A percentile compares a stretch with the other conserved stretches of the same genome.
phyloP scores from a whole-genome alignment of 2,113 vertebrate species.

The Recurvirostra avosetta region DNA sequence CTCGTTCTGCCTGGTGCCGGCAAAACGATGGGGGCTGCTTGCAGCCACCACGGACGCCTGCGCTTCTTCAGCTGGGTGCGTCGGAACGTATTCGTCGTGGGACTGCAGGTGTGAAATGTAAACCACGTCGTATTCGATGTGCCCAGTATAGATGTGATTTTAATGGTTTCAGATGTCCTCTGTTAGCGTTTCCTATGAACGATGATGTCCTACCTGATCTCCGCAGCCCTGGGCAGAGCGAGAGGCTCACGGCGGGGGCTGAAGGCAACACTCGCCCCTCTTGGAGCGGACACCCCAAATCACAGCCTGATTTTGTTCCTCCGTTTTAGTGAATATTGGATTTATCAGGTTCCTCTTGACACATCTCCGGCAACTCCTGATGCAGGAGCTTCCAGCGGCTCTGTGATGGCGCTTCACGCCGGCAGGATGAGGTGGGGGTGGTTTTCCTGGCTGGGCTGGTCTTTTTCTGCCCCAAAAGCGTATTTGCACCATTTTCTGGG shows the following conservation, averaged over 20 bases:
- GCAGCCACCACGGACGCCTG: fast-evolving
- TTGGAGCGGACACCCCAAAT: not conserved
- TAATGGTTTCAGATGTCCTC: not conserved
- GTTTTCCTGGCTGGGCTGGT: not conserved
- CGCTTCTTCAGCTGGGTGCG: not conserved
- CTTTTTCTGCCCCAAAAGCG: not conserved
- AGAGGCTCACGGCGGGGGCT: not conserved
- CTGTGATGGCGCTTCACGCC: not conserved
- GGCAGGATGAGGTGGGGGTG: too few relatives aligned
- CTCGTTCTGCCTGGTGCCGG: fast-evolving
- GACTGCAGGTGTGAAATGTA: fast-evolving
- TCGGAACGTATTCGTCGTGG: fast-evolving
- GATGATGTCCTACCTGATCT: not conserved
- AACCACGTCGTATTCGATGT: fast-evolving
- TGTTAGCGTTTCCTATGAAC: not conserved
- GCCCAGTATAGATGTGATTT: fast-evolving
- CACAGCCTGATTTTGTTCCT: too few relatives aligned
- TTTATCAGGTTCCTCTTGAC: not conserved
- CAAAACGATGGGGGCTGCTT: not conserved
- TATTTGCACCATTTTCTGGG: not conserved
- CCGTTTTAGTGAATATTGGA: not conserved
- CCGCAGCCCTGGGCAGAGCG: not conserved
- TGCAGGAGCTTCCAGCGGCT: not conserved
- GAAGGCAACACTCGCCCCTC: not conserved
- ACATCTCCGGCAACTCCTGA: fast-evolving